These are phyloP conservation scores for Ispidina picta DNA, from an alignment of 2,797 vertebrate genomes.

Conservation along the genomic window DNA sequence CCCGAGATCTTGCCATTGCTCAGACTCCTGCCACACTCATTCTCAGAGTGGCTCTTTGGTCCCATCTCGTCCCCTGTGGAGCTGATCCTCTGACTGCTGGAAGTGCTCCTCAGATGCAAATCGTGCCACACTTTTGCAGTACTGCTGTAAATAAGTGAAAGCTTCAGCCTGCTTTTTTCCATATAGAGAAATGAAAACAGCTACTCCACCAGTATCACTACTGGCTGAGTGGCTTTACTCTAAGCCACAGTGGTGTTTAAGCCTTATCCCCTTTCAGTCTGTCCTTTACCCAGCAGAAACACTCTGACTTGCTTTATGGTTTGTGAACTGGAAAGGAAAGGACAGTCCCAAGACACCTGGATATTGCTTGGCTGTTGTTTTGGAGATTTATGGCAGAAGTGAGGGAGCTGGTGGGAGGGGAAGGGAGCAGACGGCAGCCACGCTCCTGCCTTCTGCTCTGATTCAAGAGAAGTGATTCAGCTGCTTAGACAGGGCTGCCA, in stretches of 20 bases:
- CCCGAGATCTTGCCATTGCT: background rate
- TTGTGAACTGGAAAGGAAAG: background rate
- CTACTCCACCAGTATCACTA: background rate
- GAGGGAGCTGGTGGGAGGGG: background rate
- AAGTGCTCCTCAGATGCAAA: background rate
- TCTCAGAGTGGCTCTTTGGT: background rate
- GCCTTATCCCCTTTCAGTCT: background rate
- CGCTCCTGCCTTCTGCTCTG: background rate
- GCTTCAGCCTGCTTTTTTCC: background rate
- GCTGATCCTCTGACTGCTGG: background rate
- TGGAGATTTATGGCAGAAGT: background rate
- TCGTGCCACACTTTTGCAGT: background rate
- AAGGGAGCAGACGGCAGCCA: background rate
- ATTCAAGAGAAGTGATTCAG: background rate
- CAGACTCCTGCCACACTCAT: background rate
- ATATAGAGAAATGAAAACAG: background rate
- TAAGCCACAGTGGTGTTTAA: background rate
- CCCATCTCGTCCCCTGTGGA: fast-evolving
- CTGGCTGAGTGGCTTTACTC: background rate
- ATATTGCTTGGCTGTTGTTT: background rate
- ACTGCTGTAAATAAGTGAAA: background rate
- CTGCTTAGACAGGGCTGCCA: background rate
- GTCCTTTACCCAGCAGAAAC: background rate
- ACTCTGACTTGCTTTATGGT: background rate
- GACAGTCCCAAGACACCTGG: background rate